Percentiles rank a stretch among this genome's conserved stretches.
These are phyloP conservation scores for Scaptomyza hsui DNA, from an alignment of 1,140 invertebrate genomes.

Conservation along the genomic window DNA sequence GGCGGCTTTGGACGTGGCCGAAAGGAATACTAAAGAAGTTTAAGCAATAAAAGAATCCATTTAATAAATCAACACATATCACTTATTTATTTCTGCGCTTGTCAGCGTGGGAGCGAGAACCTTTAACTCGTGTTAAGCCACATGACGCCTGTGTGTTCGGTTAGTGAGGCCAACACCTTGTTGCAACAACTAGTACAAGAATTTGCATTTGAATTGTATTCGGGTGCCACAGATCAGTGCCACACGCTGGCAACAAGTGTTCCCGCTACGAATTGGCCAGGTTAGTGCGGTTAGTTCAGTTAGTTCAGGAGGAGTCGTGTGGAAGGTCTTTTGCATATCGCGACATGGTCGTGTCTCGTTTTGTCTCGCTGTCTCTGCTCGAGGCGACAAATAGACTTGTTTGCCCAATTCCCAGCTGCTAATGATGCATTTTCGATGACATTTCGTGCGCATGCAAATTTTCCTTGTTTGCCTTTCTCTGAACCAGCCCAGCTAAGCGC, in stretches of 20 bases:
- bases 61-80: not conserved
- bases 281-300: too few species aligned
- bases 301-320: slow-evolving; percentile 22
- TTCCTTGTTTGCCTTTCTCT: slow-evolving; percentile 26
- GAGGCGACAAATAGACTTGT: slow-evolving; percentile 79
- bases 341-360: slow-evolving; percentile 53
- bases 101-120: not conserved
- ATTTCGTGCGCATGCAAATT: slow-evolving; percentile 73
- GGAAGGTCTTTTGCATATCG: slow-evolving; percentile 64
- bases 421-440: slow-evolving; percentile 80
- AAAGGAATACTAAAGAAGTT: not conserved
- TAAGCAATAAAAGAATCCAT: not conserved
- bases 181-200: slow-evolving; percentile 4
- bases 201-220: slow-evolving; percentile 70
- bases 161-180: slow-evolving; percentile 4
- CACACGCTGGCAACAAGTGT: slow-evolving; percentile 75
- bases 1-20: slow-evolving; percentile 18
- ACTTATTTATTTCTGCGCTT: not conserved
- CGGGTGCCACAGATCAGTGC: slow-evolving; percentile 52
- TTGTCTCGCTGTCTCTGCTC: slow-evolving; percentile 27
- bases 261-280: slow-evolving; percentile 7
- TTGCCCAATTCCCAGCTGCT: slow-evolving; percentile 76
- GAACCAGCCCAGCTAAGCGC: slow-evolving; percentile 34
- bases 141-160: not conserved
- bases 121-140: not conserved